A percentile compares a stretch with the other conserved stretches of the same genome.
Evolutionary conservation across 2,113 vertebrate species (phyloP).

Genomic region (Clarias gariepinus): DNA sequence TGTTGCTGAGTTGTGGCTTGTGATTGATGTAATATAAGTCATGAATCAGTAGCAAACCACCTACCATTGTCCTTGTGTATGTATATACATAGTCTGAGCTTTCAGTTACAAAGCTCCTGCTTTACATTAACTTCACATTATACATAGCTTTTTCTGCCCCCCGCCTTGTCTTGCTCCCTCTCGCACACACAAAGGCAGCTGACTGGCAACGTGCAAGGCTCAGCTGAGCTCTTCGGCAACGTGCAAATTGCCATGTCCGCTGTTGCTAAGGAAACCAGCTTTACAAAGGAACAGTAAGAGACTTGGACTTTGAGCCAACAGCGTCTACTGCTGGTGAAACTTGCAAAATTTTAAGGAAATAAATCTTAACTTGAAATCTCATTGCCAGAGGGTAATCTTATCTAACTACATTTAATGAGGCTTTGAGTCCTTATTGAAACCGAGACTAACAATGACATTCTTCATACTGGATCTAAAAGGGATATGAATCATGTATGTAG

Average conservation of each 20-base stretch:
- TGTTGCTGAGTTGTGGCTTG: neutral
- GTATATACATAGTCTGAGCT: neutral
- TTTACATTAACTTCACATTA: constrained; percentile 17
- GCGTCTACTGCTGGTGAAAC: neutral
- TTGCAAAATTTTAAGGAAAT: constrained; percentile 26
- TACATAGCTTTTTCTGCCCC: neutral
- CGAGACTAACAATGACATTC: neutral
- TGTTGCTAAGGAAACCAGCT: constrained; percentile 50
- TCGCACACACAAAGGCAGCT: constrained; percentile 41
- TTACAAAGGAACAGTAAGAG: constrained; percentile 39
- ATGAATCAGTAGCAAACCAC: constrained; percentile 24
- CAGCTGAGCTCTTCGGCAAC: constrained; percentile 44
- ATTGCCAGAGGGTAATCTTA: neutral
- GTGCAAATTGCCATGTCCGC: constrained; percentile 54
- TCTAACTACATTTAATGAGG: neutral
- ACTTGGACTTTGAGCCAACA: constrained; percentile 17
- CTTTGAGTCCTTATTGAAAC: neutral
- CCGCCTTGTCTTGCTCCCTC: neutral
- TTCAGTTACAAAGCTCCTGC: neutral
- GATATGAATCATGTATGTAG: neutral
- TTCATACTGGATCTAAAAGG: neutral
- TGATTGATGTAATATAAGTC: constrained; percentile 9
- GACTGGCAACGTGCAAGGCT: constrained; percentile 37
- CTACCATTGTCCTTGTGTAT: neutral
- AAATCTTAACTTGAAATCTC: neutral